Conservation (phyloP, 2,888 invertebrate genomes). For the Heteromurus nitidus region DNA sequence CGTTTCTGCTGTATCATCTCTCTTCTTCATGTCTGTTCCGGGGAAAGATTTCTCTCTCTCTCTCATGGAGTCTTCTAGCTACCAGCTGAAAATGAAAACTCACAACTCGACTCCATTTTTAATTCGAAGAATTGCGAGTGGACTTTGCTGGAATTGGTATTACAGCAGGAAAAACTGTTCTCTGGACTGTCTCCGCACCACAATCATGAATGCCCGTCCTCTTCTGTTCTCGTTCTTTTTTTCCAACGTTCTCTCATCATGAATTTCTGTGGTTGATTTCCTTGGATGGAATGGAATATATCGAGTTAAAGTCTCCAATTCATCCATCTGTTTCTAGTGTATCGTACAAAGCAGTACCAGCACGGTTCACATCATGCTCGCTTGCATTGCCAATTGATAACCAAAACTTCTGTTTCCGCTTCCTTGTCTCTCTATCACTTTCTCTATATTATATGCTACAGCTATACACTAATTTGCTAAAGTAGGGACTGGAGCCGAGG, state of each 20-base stretch:
- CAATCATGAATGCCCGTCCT: constrained; percentile 2
- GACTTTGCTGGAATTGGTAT: no score
- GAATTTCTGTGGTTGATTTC: constrained; percentile 27
- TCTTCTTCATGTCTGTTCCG: no score
- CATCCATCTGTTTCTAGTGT: constrained; percentile 22
- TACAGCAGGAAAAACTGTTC: no score
- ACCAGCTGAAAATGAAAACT: constrained; percentile 23
- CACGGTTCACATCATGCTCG: no score
- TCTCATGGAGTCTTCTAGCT: background rate
- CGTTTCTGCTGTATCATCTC: constrained; percentile 59
- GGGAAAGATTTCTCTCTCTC: constrained; percentile 13
- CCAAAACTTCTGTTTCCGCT: background rate
- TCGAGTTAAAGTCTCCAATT: constrained; percentile 36
- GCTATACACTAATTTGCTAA: constrained; percentile 54
- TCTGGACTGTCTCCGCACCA: background rate
- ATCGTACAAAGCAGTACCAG: background rate
- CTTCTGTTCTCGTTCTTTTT: background rate
- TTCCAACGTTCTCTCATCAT: constrained; percentile 13
- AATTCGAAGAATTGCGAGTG: no score
- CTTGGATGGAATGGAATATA: constrained; percentile 11
- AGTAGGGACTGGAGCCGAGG: constrained; percentile 37
- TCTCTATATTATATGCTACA: background rate
- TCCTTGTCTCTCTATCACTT: background rate
- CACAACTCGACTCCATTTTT: background rate
- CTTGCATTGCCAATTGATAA: no score